Conservation (phyloP, 1,140 invertebrate genomes). For the Chymomyza costata region DNA sequence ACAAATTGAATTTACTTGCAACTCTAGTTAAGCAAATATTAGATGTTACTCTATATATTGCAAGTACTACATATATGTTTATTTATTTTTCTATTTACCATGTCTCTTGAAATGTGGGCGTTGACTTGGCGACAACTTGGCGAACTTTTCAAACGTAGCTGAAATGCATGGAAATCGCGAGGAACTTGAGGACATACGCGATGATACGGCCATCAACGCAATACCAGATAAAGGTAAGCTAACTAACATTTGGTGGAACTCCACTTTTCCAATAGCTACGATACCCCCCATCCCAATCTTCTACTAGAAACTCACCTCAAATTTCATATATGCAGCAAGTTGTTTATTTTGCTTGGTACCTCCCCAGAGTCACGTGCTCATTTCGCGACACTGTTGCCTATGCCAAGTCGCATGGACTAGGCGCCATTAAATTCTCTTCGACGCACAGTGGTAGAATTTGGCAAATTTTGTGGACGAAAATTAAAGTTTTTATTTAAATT, state of each 20-base stretch:
- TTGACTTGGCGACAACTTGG: constrained; percentile 8
- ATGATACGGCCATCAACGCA: constrained; percentile 62
- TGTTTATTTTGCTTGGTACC: constrained; percentile 44
- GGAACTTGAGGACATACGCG: constrained; percentile 71
- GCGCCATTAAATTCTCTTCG: constrained; percentile 49
- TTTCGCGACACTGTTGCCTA: constrained; percentile 2
- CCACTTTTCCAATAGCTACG: neutral
- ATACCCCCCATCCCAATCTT: too few species aligned
- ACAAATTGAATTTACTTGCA: constrained; percentile 60
- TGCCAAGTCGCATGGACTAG: too few species aligned
- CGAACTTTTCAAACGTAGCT: constrained; percentile 42
- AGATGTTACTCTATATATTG: constrained; percentile 44
- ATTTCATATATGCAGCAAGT: neutral
- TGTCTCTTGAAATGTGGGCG: constrained; percentile 4
- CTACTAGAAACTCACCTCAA: neutral
- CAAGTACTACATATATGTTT: constrained; percentile 31
- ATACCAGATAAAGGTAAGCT: constrained; percentile 74
- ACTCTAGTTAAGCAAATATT: constrained; percentile 47
- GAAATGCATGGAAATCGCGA: constrained; percentile 75
- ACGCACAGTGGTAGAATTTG: neutral
- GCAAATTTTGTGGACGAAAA: too few species aligned
- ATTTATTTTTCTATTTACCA: constrained; percentile 1
- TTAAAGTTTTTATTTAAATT: too few species aligned
- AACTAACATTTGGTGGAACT: neutral
- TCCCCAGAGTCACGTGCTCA: constrained; percentile 52